A percentile compares a stretch with the other conserved stretches of the same genome.
phyloP scores from a whole-genome alignment of 2,888 invertebrate genomes.

The Drosophila koepferae region DNA sequence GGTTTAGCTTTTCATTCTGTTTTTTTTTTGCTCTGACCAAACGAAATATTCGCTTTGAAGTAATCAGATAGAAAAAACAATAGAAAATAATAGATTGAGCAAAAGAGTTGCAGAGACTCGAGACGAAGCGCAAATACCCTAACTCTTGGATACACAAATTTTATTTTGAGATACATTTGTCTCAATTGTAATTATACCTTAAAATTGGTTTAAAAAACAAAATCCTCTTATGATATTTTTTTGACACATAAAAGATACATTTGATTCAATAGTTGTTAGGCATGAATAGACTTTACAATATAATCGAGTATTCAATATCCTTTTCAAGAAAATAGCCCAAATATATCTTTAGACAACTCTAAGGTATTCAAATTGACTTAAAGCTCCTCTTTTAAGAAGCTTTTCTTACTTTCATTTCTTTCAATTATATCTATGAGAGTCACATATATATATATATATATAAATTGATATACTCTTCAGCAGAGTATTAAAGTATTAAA shows the following conservation, averaged over 20 bases:
- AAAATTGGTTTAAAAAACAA: not conserved
- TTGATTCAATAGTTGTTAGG: too few species aligned
- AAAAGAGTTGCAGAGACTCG: not conserved
- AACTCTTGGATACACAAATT: not conserved
- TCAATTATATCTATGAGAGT: not conserved
- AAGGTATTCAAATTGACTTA: too few species aligned
- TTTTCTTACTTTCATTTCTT: not conserved
- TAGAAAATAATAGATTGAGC: not conserved
- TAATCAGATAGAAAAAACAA: slow-evolving; percentile 36
- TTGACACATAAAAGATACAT: too few species aligned
- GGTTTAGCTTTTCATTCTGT: slow-evolving; percentile 40
- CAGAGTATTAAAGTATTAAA: slow-evolving; percentile 3
- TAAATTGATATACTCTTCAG: not conserved
- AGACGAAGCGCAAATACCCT: not conserved
- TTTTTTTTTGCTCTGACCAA: slow-evolving; percentile 15
- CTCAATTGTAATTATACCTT: not conserved
- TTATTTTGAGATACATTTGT: too few species aligned
- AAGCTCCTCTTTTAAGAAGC: too few species aligned
- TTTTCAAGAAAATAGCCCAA: too few species aligned
- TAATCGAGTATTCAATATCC: too few species aligned
- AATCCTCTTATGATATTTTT: not conserved
- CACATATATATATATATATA: not conserved
- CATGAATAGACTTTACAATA: too few species aligned
- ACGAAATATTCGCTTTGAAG: slow-evolving; percentile 66
- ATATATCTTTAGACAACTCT: too few species aligned